Percentiles rank a stretch among this genome's conserved stretches.
Evolutionary conservation across 2,797 vertebrate genomes (phyloP).

Genomic region (Philypnodon macrostomus): DNA sequence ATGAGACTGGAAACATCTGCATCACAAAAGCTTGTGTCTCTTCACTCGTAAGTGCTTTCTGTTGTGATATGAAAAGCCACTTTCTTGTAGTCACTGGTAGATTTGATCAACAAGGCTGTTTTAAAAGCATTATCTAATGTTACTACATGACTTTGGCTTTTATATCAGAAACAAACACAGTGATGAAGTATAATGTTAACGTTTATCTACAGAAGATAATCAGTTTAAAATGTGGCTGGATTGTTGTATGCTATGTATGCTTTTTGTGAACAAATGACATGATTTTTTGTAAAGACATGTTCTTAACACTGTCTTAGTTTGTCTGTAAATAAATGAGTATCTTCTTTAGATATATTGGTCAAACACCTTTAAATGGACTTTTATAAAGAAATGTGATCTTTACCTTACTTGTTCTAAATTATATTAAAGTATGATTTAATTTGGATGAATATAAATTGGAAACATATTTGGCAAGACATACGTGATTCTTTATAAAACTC

Average conservation of each 20-base stretch:
- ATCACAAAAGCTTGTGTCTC: constrained; percentile 68
- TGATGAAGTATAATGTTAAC: constrained; percentile 42
- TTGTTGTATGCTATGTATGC: background rate
- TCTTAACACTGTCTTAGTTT: constrained; percentile 23
- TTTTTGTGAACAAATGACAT: background rate
- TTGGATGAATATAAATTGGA: constrained; percentile 53
- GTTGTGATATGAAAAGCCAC: constrained; percentile 77
- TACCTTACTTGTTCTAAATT: constrained; percentile 57
- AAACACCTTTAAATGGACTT: constrained; percentile 71
- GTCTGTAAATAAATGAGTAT: constrained; percentile 60
- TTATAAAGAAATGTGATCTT: constrained; percentile 77
- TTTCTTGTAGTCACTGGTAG: constrained; percentile 47
- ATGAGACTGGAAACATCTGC: constrained; percentile 54
- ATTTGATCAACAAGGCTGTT: constrained; percentile 1
- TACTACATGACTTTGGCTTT: constrained; percentile 71
- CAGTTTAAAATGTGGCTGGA: constrained; percentile 5
- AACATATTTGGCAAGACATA: constrained; percentile 55
- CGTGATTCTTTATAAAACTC: constrained; percentile 80
- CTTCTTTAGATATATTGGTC: constrained; percentile 77
- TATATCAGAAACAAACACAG: constrained; percentile 70
- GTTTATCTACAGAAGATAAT: constrained; percentile 78
- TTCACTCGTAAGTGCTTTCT: constrained; percentile 63
- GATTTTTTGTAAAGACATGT: constrained; percentile 22
- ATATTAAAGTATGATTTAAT: constrained; percentile 45
- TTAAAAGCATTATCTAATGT: background rate